Evolutionary conservation across 2,888 invertebrate genomes (phyloP), one percentile per base, ranked within the genome.

Genomic region (Caradrina clavipalpis): DNA sequence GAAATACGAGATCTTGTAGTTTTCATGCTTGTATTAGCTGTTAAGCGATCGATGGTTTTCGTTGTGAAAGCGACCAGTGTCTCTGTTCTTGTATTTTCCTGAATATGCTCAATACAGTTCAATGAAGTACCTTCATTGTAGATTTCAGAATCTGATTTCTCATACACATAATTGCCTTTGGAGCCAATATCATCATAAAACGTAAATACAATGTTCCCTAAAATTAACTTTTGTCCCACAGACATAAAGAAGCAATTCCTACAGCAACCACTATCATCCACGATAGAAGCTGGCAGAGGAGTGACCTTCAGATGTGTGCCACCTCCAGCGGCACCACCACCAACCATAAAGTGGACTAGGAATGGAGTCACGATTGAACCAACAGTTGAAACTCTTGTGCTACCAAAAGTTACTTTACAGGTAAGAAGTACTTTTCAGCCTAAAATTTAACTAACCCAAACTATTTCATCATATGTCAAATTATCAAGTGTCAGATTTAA

Each of bases 211-310:
- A 17, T 49, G 2, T 22, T 31, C 0, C 2, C 26, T 72, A 22
- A 71, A 80, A 47, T 15, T 0, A 47, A 54, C 31, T 19, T 59
- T 75, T 53, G 45, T 53, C 47, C 42, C 19, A 26, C 96, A 99
- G 99, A 98, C 91, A 96, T 99, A 92, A 98, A 98, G 94, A 98
- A 98, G 94, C 97, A 98, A 90, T 99, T 99, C 96, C 97, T 97
- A 74, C 97, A 98, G 78, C 98, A 98, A 63, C 99, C 99, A 1
- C 97, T 98, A 85, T 97, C 98, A 7, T 96, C 97, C 62, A 97
- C 97, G 19, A 98, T 98, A 47, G 98, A 98, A 91, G 96, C 98
- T 59, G 98, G 98, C 61, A 97, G 97, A 59, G 97, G 98, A 80
- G 98, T 98, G 67, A 98, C 98, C 88, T 96, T 99, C 82, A 97